Conservation (phyloP, 2,797 vertebrate genomes). For the Cephalopachus bancanus region DNA sequence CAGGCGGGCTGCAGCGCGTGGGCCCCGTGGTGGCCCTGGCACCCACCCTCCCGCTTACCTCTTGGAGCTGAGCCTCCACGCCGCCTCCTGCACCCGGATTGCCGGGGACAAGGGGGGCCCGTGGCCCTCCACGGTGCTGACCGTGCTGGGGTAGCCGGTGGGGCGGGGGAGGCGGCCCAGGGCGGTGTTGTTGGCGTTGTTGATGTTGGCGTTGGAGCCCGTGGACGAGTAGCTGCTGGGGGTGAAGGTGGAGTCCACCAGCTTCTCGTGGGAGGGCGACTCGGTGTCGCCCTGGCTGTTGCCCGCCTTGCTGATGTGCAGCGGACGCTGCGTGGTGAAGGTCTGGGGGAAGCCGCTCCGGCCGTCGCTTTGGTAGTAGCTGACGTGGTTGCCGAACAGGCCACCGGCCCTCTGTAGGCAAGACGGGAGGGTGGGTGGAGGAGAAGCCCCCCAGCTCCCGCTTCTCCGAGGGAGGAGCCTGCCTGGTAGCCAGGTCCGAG, state of each 20-base stretch:
- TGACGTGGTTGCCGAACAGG: conserved; percentile 98
- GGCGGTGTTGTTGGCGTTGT: conserved; percentile 99
- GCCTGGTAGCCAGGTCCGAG: background rate
- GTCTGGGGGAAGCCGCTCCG: conserved; percentile 96
- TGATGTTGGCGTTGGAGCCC: conserved; percentile 99
- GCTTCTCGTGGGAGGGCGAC: conserved; percentile 97
- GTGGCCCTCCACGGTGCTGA: conserved; percentile 95
- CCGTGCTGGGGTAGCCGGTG: conserved; percentile 87
- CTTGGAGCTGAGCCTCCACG: conserved; percentile 96
- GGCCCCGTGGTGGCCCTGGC: background rate
- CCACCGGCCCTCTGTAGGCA: conserved; percentile 94
- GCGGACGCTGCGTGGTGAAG: conserved; percentile 97
- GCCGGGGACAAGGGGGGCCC: conserved; percentile 93
- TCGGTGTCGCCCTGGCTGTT: conserved; percentile 94
- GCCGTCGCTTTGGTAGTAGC: conserved; percentile 96
- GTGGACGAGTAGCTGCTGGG: conserved; percentile 98
- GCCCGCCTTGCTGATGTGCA: conserved; percentile 97
- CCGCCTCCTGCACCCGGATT: conserved; percentile 90
- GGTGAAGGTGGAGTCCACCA: conserved; percentile 98
- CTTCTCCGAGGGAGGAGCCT: background rate
- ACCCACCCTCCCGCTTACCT: conserved; percentile 89
- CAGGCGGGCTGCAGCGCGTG: background rate
- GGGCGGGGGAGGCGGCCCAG: conserved; percentile 93
- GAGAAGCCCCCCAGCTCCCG: background rate
- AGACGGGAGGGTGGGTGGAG: conserved; percentile 71